Percentiles rank a stretch among this genome's conserved stretches.
These are phyloP conservation scores for Nasonia longicornis DNA, from an alignment of 1,140 invertebrate species.

Conservation along the genomic window DNA sequence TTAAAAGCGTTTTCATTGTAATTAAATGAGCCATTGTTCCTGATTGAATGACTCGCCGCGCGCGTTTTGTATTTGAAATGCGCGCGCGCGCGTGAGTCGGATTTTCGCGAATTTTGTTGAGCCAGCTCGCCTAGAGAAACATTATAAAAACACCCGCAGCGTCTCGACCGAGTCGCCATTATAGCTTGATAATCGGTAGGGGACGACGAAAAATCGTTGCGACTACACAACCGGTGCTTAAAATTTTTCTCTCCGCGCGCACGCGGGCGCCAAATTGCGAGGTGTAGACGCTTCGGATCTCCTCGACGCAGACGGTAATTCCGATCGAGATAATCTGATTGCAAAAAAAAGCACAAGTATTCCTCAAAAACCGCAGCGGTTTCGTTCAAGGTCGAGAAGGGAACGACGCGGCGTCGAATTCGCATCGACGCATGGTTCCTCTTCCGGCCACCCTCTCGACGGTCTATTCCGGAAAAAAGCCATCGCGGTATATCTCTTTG, in stretches of 20 bases:
- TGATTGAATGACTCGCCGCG: constrained; percentile 18
- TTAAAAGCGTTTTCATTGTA: constrained; percentile 25
- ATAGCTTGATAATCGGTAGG: too few species aligned
- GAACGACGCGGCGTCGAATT: constrained; percentile 10
- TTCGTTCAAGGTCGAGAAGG: not conserved
- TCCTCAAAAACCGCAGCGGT: not conserved
- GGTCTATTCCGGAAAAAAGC: constrained; percentile 27
- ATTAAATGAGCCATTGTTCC: constrained; percentile 44
- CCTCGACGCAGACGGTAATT: not conserved
- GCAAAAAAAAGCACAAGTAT: not conserved
- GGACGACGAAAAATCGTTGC: not conserved
- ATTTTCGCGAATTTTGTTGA: not conserved
- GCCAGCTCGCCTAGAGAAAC: not conserved
- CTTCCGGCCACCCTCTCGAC: constrained; percentile 32
- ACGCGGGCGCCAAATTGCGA: not conserved
- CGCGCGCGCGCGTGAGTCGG: not conserved
- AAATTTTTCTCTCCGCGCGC: not conserved
- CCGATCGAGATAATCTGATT: not conserved
- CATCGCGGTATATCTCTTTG: not conserved
- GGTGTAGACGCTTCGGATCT: not conserved
- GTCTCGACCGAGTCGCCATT: not conserved
- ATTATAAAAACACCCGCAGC: not conserved
- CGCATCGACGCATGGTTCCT: constrained; percentile 37
- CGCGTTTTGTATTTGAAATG: constrained; percentile 17
- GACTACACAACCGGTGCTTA: not conserved